phyloP scores from a whole-genome alignment of 2,797 vertebrate genomes.

The Parotocinclus haroldoi region DNA sequence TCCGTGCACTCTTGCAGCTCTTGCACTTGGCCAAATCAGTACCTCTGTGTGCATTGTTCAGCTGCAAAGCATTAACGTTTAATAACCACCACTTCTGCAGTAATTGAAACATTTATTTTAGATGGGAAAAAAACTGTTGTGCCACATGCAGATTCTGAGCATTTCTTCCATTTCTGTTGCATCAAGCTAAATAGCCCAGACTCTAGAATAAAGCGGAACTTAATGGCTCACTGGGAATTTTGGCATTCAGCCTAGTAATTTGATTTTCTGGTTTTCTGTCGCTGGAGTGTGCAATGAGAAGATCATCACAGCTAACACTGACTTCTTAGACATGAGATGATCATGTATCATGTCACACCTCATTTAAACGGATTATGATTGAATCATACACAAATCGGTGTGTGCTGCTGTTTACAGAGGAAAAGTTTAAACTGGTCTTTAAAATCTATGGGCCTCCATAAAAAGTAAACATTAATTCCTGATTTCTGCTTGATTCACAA shows the following conservation, averaged over 20 bases:
- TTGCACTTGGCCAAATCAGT: too few relatives aligned
- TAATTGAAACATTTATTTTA: constrained; percentile 46
- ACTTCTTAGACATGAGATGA: constrained; percentile 13
- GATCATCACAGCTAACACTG: constrained; percentile 44
- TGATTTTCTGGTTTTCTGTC: constrained; percentile 50
- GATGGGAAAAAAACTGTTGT: constrained; percentile 48
- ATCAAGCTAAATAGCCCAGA: constrained; percentile 42
- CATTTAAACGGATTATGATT: background rate
- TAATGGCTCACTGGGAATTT: constrained; percentile 54
- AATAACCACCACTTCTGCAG: constrained; percentile 12
- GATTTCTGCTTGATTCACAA: too few relatives aligned
- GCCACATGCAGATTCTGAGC: constrained; percentile 25
- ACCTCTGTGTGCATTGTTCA: too few relatives aligned
- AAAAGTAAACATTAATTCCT: too few relatives aligned
- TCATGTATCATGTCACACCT: background rate
- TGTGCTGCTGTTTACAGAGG: too few relatives aligned
- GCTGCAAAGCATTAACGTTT: background rate
- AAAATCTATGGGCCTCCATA: too few relatives aligned
- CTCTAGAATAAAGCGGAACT: constrained; percentile 56
- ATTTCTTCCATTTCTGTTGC: constrained; percentile 26
- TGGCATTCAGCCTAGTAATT: constrained; percentile 50
- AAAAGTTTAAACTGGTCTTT: too few relatives aligned
- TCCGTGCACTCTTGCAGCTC: too few relatives aligned
- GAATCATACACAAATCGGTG: background rate
- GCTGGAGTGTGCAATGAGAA: constrained; percentile 35